phyloP scores from a whole-genome alignment of 2,888 invertebrate species.

The Drosophila lacicola region DNA sequence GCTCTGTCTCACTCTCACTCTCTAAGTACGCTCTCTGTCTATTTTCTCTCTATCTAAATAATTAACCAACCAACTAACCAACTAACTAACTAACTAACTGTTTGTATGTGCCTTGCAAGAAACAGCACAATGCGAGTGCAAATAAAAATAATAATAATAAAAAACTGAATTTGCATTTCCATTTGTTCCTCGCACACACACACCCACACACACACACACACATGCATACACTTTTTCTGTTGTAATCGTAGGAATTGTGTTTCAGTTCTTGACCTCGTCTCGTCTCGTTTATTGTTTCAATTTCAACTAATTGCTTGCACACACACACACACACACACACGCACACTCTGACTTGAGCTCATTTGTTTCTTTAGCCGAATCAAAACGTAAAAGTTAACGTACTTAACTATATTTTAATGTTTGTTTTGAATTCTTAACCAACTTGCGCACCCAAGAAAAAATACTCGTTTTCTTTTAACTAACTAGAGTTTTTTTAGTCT shows the following conservation, averaged over 20 bases:
- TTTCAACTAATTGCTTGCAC: slow-evolving; percentile 62
- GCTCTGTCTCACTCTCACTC: slow-evolving; percentile 49
- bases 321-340: slow-evolving; percentile 39
- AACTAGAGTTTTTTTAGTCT: slow-evolving; percentile 57
- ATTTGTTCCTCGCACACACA: slow-evolving; percentile 48
- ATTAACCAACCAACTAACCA: slow-evolving; percentile 37
- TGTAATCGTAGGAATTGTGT: slow-evolving; percentile 72
- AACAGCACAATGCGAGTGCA: slow-evolving; percentile 62
- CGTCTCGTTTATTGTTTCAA: slow-evolving; percentile 23
- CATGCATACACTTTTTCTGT: slow-evolving; percentile 48
- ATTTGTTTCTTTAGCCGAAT: slow-evolving; percentile 35
- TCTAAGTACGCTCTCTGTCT: slow-evolving; percentile 41
- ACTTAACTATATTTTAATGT: slow-evolving; percentile 34
- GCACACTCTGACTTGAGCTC: slow-evolving; percentile 35
- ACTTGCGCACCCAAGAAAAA: slow-evolving; percentile 49
- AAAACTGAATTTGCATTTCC: slow-evolving; percentile 57
- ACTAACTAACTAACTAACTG: slow-evolving; percentile 46
- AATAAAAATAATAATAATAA: slow-evolving; percentile 23
- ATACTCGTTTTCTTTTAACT: slow-evolving; percentile 15
- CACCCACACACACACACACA: slow-evolving; percentile 1
- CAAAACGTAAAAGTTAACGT: slow-evolving; percentile 28
- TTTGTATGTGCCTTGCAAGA: slow-evolving; percentile 74
- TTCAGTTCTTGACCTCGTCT: slow-evolving; percentile 39
- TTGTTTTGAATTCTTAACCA: slow-evolving; percentile 19
- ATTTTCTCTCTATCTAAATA: slow-evolving; percentile 39